Conservation (phyloP, 2,888 invertebrate genomes). For the Sesia bembeciformis region DNA sequence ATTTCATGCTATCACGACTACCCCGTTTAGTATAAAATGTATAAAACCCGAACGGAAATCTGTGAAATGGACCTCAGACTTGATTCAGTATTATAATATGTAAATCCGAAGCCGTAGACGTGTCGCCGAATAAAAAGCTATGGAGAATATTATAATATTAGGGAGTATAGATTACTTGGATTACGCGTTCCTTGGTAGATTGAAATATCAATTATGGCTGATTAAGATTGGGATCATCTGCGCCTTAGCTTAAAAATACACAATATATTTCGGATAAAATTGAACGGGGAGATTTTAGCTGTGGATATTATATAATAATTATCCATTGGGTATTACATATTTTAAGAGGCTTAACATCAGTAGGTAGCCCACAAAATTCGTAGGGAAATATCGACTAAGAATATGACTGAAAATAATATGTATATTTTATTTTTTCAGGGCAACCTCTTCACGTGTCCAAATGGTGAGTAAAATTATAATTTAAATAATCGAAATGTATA, state of each 20-base stretch:
- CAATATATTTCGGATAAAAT: too few relatives aligned
- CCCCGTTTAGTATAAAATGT: slow-evolving; percentile 8
- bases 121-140: not conserved
- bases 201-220: too few relatives aligned
- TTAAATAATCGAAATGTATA: too few relatives aligned
- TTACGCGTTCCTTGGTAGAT: too few relatives aligned
- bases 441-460: slow-evolving; percentile 81
- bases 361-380: not conserved
- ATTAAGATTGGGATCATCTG: too few relatives aligned
- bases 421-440: slow-evolving; percentile 72
- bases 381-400: not conserved
- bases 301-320: too few relatives aligned
- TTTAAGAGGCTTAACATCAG: not conserved
- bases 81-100: not conserved
- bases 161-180: too few relatives aligned
- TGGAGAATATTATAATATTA: not conserved
- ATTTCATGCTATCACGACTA: slow-evolving; percentile 27
- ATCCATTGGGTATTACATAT: not conserved
- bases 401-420: not conserved
- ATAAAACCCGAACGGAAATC: slow-evolving; percentile 18
- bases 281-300: too few relatives aligned
- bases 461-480: slow-evolving; percentile 72
- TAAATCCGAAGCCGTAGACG: not conserved
- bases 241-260: too few relatives aligned
- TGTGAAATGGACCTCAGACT: slow-evolving; percentile 7